phyloP scores from a whole-genome alignment of 2,888 invertebrate genomes.

The Penaeus monodon region DNA sequence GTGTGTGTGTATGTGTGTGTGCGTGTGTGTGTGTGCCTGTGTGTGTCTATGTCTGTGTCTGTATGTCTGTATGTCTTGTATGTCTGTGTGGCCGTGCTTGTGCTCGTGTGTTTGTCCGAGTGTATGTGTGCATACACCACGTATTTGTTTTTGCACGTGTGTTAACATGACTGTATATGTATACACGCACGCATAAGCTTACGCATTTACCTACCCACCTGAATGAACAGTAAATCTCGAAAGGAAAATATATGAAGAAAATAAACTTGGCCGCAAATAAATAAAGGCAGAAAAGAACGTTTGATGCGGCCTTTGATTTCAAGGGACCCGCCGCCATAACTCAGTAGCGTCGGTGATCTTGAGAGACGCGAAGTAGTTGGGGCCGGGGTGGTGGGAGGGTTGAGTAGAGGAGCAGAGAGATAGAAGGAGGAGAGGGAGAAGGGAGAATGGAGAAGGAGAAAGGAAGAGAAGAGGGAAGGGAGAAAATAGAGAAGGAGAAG shows the following conservation, averaged over 20 bases:
- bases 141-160: background rate
- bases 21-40: background rate
- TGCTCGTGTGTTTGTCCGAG: background rate
- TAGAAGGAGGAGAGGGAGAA: background rate
- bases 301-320: too few species aligned
- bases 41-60: background rate
- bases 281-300: too few species aligned
- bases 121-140: background rate
- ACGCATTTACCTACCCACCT: too few species aligned
- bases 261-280: too few species aligned
- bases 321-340: background rate
- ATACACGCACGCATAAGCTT: too few species aligned
- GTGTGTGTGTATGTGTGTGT: background rate
- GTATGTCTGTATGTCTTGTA: background rate
- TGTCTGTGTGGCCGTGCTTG: background rate
- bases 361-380: background rate
- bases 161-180: too few species aligned
- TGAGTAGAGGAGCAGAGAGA: too few species aligned
- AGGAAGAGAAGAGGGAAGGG: too few species aligned
- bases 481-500: background rate
- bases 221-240: too few species aligned
- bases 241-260: too few species aligned
- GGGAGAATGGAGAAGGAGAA: too few species aligned
- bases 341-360: background rate
- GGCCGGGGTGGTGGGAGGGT: background rate